These are phyloP conservation scores for Melanophora roralis DNA, from an alignment of 2,888 invertebrate genomes.

Conservation along the genomic window DNA sequence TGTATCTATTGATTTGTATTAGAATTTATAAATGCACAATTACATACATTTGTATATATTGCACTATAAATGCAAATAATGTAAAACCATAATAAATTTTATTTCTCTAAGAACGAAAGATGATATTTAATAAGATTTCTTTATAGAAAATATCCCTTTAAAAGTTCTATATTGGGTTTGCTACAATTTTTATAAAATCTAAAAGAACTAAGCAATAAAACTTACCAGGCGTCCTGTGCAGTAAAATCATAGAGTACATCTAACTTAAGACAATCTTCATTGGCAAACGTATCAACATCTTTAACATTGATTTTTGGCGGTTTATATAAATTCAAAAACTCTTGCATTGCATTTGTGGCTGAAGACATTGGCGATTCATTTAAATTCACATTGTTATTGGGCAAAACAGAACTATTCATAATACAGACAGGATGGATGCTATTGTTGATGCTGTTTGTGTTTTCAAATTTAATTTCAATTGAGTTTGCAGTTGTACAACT, in stretches of 20 bases:
- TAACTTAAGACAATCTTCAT: conserved; percentile 88
- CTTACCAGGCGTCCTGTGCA: conserved; percentile 89
- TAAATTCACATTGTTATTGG: conserved; percentile 48
- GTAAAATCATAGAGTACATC: conserved; percentile 93
- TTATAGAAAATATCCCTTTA: conserved; percentile 64
- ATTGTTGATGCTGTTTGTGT: conserved; percentile 14
- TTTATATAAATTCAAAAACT: conserved; percentile 79
- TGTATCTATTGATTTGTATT: too few relatives aligned
- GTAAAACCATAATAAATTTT: conserved; percentile 1
- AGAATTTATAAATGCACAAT: too few relatives aligned
- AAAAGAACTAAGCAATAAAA: conserved; percentile 58
- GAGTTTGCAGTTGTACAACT: conserved; percentile 15
- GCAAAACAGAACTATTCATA: conserved; percentile 48
- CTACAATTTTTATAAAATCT: not conserved
- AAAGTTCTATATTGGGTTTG: conserved; percentile 62
- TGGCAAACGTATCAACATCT: conserved; percentile 87
- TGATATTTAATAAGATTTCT: conserved; percentile 62
- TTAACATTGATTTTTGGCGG: conserved; percentile 87
- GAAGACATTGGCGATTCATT: conserved; percentile 53
- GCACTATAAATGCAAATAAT: not conserved
- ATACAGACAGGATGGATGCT: conserved; percentile 10
- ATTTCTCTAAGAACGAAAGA: conserved; percentile 67
- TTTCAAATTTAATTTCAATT: conserved; percentile 48
- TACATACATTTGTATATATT: not conserved
- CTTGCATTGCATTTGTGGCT: conserved; percentile 69